Conservation (phyloP, 2,797 vertebrate genomes). For the Sebastes kiyomatsui region DNA sequence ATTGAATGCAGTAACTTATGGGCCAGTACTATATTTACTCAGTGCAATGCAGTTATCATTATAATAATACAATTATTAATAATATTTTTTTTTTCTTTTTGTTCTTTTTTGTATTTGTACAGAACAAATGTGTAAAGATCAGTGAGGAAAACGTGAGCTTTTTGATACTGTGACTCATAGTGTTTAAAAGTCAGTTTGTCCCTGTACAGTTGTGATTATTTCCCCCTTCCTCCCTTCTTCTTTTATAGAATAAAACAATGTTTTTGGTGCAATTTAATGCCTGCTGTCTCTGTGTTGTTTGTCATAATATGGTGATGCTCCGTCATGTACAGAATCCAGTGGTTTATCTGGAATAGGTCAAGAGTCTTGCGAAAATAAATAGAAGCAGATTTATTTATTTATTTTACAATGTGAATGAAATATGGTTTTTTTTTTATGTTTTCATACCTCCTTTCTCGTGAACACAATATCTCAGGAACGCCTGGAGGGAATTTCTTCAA, state of each 20-base stretch:
- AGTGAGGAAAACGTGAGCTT: constrained; percentile 83
- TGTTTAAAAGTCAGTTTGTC: constrained; percentile 86
- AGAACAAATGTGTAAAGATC: constrained; percentile 87
- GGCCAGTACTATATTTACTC: constrained; percentile 88
- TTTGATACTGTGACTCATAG: constrained; percentile 88
- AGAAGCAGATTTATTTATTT: not conserved
- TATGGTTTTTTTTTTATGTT: not conserved
- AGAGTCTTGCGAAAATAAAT: not conserved
- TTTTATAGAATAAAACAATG: constrained; percentile 87
- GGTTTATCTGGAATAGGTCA: not conserved
- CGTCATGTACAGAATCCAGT: not conserved
- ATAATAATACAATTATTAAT: constrained; percentile 83
- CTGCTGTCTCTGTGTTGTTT: constrained; percentile 21
- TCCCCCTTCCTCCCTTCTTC: constrained; percentile 61
- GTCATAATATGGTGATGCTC: not conserved
- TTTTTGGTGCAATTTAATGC: constrained; percentile 82
- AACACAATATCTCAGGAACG: too few species aligned
- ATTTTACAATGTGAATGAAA: not conserved
- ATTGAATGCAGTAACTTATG: constrained; percentile 88
- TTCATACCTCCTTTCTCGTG: not conserved
- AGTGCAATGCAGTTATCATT: constrained; percentile 89
- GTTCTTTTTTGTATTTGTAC: constrained; percentile 84
- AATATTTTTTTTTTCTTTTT: constrained; percentile 64
- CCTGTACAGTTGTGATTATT: constrained; percentile 85
- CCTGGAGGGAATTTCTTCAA: too few species aligned